Percentiles rank a stretch among this genome's conserved stretches.
phyloP scores from a whole-genome alignment of 92 coral and sea anemone species.

The Palythoa grandis region DNA sequence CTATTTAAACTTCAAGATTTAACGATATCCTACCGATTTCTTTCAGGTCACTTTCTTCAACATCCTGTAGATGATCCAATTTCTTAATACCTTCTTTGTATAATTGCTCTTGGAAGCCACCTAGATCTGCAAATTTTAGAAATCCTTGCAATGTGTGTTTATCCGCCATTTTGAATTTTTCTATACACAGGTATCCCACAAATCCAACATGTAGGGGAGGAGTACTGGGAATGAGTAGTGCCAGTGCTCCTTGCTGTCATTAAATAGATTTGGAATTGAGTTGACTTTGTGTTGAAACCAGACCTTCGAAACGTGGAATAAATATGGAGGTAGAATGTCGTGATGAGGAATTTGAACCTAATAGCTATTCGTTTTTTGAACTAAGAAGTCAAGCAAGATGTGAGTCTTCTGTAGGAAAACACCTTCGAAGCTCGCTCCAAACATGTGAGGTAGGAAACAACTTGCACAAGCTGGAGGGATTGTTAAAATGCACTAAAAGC shows the following conservation, averaged over 20 bases:
- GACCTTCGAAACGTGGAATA: conserved; percentile 37
- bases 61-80: conserved; percentile 61
- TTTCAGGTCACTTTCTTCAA: conserved; percentile 55
- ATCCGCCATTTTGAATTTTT: conserved; percentile 34
- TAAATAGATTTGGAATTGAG: conserved; percentile 23
- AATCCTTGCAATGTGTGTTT: conserved; percentile 35
- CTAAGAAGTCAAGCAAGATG: conserved; percentile 40
- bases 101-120: conserved; percentile 37
- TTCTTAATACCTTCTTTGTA: conserved; percentile 40
- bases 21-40: conserved; percentile 42
- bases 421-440: conserved; percentile 63
- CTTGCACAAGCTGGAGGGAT: conserved; percentile 56
- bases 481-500: conserved; percentile 49
- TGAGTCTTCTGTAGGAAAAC: conserved; percentile 23
- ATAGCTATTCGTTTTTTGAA: not conserved
- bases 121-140: conserved; percentile 57
- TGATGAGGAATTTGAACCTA: conserved; percentile 34
- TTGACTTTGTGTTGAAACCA: conserved; percentile 7
- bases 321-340: conserved; percentile 41
- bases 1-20: no score
- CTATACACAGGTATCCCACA: not conserved
- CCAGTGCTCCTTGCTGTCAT: conserved; percentile 45
- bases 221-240: conserved; percentile 48
- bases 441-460: conserved; percentile 59
- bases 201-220: conserved; percentile 12